phyloP scores from a whole-genome alignment of 2,797 vertebrate species.

The Alectoris magna region DNA sequence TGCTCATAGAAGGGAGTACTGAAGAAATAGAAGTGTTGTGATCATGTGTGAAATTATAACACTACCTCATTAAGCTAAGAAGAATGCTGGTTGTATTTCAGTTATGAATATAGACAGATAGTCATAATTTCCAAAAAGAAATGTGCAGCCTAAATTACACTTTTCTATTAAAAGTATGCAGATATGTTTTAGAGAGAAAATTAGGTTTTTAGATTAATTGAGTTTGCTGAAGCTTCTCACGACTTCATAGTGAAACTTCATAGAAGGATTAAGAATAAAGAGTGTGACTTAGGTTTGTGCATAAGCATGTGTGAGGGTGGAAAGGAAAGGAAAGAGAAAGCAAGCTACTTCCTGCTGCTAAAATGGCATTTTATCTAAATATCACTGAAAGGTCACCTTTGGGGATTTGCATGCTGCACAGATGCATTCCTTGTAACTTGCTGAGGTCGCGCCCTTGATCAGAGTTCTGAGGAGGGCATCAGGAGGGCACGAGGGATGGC shows the following conservation, averaged over 20 bases:
- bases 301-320: neutral
- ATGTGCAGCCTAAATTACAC: conserved; percentile 43
- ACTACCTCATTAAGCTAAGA: conserved; percentile 11
- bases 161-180: conserved; percentile 63
- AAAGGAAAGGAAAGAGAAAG: neutral
- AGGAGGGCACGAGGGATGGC: neutral
- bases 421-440: neutral
- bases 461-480: neutral
- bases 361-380: neutral
- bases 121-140: conserved; percentile 29
- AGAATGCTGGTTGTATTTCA: conserved; percentile 1
- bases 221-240: conserved; percentile 14
- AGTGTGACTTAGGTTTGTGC: neutral
- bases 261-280: neutral
- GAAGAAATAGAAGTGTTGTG: conserved; percentile 27
- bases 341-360: neutral
- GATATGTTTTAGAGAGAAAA: conserved; percentile 13
- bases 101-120: conserved; percentile 8
- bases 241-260: neutral
- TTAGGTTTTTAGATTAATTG: neutral
- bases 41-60: conserved; percentile 50
- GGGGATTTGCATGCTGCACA: neutral
- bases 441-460: neutral
- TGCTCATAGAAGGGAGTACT: neutral
- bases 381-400: neutral